Conservation (phyloP, 1,140 invertebrate species). For the Dendroctonus ponderosae region DNA sequence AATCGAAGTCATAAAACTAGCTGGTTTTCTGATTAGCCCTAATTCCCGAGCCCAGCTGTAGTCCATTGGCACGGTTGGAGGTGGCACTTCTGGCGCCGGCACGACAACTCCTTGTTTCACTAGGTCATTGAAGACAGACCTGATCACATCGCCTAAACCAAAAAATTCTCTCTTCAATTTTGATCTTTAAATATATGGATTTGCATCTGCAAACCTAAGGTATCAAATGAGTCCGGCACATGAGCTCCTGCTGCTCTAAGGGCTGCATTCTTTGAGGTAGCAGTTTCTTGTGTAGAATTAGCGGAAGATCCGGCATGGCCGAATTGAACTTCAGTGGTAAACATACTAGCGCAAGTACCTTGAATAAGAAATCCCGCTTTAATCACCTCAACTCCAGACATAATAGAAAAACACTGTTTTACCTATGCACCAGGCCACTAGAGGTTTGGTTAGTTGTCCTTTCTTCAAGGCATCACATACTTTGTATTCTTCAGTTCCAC, state of each 20-base stretch:
- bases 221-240: constrained; percentile 93
- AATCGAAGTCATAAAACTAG: constrained; percentile 99
- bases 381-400: not conserved
- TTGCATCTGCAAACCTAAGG: constrained; percentile 61
- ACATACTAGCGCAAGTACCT: constrained; percentile 68
- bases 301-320: constrained; percentile 98
- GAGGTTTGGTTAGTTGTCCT: constrained; percentile 85
- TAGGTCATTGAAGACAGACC: constrained; percentile 75
- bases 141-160: constrained; percentile 61
- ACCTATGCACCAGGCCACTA: constrained; percentile 98
- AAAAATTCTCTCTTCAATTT: constrained; percentile 6
- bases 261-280: constrained; percentile 87
- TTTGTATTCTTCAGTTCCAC: constrained; percentile 98
- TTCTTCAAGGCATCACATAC: constrained; percentile 86
- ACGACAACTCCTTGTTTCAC: constrained; percentile 82
- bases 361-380: constrained; percentile 4
- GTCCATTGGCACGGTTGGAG: constrained; percentile 99
- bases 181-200: not conserved
- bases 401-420: not conserved
- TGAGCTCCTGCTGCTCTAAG: constrained; percentile 79
- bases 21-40: constrained; percentile 96
- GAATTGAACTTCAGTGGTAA: constrained; percentile 97
- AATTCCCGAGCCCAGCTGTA: constrained; percentile 98
- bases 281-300: constrained; percentile 93
- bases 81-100: constrained; percentile 87